A percentile compares a stretch with the other conserved stretches of the same genome.
These are phyloP conservation scores for Alectoris magna DNA, from an alignment of 2,797 vertebrate genomes.

Conservation along the genomic window DNA sequence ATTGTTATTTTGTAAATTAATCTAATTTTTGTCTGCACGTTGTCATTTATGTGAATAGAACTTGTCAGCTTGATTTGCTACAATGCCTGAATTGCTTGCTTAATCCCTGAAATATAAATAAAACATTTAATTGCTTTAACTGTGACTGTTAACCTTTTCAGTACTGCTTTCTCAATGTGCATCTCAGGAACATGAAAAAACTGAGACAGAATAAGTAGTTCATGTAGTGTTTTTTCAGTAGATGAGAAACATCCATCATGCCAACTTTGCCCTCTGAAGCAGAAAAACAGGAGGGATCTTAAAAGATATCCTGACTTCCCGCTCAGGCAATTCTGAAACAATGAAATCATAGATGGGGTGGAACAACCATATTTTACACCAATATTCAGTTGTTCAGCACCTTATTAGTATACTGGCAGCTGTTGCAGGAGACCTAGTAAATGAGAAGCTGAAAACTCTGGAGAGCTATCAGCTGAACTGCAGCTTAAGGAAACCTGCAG, in stretches of 20 bases:
- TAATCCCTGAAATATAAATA: slow-evolving; percentile 68
- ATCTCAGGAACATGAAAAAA: not conserved
- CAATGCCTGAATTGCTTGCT: slow-evolving; percentile 51
- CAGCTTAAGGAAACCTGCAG: not conserved
- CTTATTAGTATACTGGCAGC: slow-evolving; percentile 12
- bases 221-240: not conserved
- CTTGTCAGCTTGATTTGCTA: slow-evolving; percentile 70
- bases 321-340: slow-evolving; percentile 18
- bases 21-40: slow-evolving; percentile 50
- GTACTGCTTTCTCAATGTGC: not conserved
- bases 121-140: slow-evolving; percentile 66
- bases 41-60: slow-evolving; percentile 64
- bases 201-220: not conserved
- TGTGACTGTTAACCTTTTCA: slow-evolving; percentile 46
- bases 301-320: slow-evolving; percentile 21
- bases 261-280: not conserved
- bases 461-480: slow-evolving; percentile 7
- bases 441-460: slow-evolving; percentile 14
- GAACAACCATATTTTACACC: slow-evolving; percentile 30
- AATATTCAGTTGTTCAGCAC: slow-evolving; percentile 38
- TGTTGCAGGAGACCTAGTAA: slow-evolving; percentile 15
- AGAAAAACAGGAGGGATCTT: slow-evolving; percentile 9
- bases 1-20: slow-evolving; percentile 71
- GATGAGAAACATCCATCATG: not conserved
- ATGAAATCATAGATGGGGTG: slow-evolving; percentile 54